phyloP scores from a whole-genome alignment of 1,140 invertebrate genomes.

The Diorhabda elongata region DNA sequence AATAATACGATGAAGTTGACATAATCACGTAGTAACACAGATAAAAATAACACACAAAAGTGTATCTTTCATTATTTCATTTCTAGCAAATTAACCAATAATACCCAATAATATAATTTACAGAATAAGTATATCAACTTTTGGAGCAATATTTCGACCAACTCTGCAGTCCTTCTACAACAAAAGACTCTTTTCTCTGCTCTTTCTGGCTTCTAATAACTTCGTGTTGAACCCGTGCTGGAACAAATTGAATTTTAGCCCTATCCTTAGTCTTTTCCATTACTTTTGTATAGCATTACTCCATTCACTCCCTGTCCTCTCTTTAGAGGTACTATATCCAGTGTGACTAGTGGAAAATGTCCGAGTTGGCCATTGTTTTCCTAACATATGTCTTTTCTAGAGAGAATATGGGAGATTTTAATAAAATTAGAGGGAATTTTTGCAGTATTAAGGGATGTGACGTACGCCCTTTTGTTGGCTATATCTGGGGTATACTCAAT shows the following conservation, averaged over 20 bases:
- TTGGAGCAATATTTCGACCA: neutral
- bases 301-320: neutral
- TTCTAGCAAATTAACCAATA: no score
- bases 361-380: conserved; percentile 2
- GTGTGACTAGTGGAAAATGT: neutral
- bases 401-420: conserved; percentile 2
- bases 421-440: conserved; percentile 1
- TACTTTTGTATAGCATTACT: conserved; percentile 13
- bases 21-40: no score
- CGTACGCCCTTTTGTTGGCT: neutral
- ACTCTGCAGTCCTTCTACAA: neutral
- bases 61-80: no score
- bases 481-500: neutral
- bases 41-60: no score
- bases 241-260: conserved; percentile 13
- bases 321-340: neutral
- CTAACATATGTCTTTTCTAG: conserved; percentile 11
- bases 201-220: conserved; percentile 8
- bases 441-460: neutral
- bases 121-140: neutral
- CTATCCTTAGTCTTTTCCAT: conserved; percentile 8
- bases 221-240: conserved; percentile 2
- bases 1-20: no score
- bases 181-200: conserved; percentile 2
- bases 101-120: no score